Percentiles rank a stretch among this genome's conserved stretches.
These are phyloP conservation scores for Tortricodes alternella DNA, from an alignment of 2,888 invertebrate genomes.

Conservation along the genomic window DNA sequence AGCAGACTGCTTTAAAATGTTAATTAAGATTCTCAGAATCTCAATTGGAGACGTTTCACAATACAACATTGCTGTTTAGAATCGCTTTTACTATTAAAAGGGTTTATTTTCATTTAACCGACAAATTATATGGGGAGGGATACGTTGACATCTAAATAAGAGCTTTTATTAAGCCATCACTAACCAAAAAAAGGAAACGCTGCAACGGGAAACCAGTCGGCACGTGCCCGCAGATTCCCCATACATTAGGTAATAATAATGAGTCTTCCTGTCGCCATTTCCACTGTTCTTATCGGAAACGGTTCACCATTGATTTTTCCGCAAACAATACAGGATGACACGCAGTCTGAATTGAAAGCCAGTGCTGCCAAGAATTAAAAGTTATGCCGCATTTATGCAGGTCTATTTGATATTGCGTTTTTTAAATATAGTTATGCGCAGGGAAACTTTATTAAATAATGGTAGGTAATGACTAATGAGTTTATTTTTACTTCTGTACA, in stretches of 20 bases:
- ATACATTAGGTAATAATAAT: slow-evolving; percentile 72
- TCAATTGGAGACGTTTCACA: neutral
- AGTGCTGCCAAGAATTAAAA: slow-evolving; percentile 17
- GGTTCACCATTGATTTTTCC: slow-evolving; percentile 79
- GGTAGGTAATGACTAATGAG: no score
- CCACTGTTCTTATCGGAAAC: slow-evolving; percentile 65
- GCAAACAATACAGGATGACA: slow-evolving; percentile 64
- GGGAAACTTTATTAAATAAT: no score
- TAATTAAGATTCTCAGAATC: neutral
- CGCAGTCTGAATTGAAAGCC: slow-evolving; percentile 18
- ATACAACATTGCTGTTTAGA: neutral
- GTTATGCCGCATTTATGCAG: slow-evolving; percentile 2
- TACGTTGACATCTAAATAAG: slow-evolving; percentile 65
- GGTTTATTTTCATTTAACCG: slow-evolving; percentile 33
- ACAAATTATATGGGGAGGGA: slow-evolving; percentile 51
- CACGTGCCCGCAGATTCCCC: slow-evolving; percentile 56
- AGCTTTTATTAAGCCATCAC: slow-evolving; percentile 70
- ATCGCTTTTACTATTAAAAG: slow-evolving; percentile 18
- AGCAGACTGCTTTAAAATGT: neutral
- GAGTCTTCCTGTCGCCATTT: slow-evolving; percentile 69
- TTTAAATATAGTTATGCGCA: neutral
- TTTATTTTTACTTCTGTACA: no score
- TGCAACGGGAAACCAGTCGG: slow-evolving; percentile 57
- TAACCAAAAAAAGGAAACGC: slow-evolving; percentile 58
- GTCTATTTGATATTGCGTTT: neutral